These are phyloP conservation scores for Rhinoptilus africanus DNA, from an alignment of 2,113 vertebrate genomes.

Conservation along the genomic window DNA sequence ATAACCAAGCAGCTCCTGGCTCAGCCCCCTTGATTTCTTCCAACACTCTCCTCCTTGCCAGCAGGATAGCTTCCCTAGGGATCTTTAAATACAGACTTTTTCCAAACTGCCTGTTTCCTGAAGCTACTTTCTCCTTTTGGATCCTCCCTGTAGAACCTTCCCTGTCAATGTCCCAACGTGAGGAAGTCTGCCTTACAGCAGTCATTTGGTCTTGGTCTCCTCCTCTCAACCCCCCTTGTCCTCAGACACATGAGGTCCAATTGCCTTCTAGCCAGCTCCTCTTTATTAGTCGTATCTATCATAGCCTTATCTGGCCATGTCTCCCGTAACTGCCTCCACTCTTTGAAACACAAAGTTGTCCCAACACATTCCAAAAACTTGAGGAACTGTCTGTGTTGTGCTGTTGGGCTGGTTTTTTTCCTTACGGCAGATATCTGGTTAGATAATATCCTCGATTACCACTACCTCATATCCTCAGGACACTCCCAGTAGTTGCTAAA, in stretches of 20 bases:
- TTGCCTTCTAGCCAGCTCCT: not conserved
- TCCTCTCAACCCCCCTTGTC: not conserved
- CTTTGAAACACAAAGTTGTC: not conserved
- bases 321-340: not conserved
- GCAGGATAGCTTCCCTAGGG: not conserved
- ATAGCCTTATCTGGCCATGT: not conserved
- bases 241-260: not conserved
- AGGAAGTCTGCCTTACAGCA: not conserved
- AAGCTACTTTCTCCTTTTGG: not conserved
- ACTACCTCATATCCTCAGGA: not conserved
- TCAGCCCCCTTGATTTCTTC: not conserved
- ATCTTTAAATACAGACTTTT: not conserved
- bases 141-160: not conserved
- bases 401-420: not conserved
- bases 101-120: not conserved
- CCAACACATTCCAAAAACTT: not conserved
- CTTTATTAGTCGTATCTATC: not conserved
- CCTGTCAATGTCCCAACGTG: not conserved
- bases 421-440: not conserved
- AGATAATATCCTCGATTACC: not conserved
- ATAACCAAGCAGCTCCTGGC: not conserved
- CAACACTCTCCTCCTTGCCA: not conserved
- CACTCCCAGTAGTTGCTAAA: not conserved
- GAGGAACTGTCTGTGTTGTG: not conserved
- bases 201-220: not conserved